phyloP scores from a whole-genome alignment of 2,888 invertebrate species.

The Candidula unifasciata region DNA sequence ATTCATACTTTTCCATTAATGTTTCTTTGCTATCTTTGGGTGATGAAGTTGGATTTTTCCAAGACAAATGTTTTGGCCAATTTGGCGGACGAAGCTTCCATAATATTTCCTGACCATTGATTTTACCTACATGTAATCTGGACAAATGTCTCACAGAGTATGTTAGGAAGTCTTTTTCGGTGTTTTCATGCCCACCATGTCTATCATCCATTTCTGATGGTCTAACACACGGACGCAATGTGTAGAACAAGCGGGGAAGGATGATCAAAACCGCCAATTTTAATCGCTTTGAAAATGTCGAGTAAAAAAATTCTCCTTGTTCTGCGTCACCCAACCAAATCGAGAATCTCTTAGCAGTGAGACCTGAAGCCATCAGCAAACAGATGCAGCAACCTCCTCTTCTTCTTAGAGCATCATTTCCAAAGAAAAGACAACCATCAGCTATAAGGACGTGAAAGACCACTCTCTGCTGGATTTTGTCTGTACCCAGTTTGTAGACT shows the following conservation, averaged over 20 bases:
- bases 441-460: neutral
- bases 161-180: neutral
- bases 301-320: neutral
- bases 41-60: conserved; percentile 34
- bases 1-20: neutral
- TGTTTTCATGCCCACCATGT: neutral
- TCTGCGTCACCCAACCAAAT: conserved; percentile 10
- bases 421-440: neutral
- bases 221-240: neutral
- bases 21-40: conserved; percentile 21
- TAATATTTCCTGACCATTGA: neutral
- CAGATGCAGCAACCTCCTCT: conserved; percentile 19
- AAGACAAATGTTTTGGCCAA: neutral
- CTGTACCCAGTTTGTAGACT: neutral
- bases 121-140: conserved; percentile 20
- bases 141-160: conserved; percentile 5
- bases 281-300: neutral
- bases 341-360: conserved; percentile 28
- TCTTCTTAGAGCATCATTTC: conserved; percentile 3
- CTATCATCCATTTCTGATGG: conserved; percentile 23
- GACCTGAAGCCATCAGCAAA: conserved; percentile 24
- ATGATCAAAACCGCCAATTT: conserved; percentile 11
- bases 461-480: neutral
- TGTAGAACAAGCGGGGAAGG: neutral
- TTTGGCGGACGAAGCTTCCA: neutral